Base-by-base conservation (phyloP, 2,797 vertebrate species). In the Allobates femoralis region DNA sequence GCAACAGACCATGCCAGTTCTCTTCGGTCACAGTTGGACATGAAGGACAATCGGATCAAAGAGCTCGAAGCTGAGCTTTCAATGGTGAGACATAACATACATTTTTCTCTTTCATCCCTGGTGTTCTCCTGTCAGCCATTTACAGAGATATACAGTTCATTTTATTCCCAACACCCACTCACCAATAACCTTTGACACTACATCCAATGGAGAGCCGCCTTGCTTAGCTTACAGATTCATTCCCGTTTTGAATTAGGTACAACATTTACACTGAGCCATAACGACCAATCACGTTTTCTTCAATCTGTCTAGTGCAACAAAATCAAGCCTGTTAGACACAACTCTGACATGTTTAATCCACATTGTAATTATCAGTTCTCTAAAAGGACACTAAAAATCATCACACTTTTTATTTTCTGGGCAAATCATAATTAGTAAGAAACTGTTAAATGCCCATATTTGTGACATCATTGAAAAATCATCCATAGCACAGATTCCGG, bases 41-140 rank as follows among this genome's bases (percentile, higher is more conserved):
- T 98, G 92, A 99, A 98, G 91, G 98, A 99, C 94, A 99, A 99
- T 95, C 92, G 98, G 84, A 97, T 98, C 94, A 99, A 99, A 94
- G 98, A 99, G 90, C 96, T 99, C 92, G 98, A 99, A 93, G 98
- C 98, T 0, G 98, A 99, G 92, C 94, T 99, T 89, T 96, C 97
- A 91, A 99, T 99, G 98, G 98, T 98, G 93, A 98, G 95, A 50
- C 14, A 34, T 58, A 32, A 46, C 26, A 56, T 73, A 16, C 21
- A 73, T 69, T 46, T 46, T 46, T 83, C 7, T 8, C 12, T 41
- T 79, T 41, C 11, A 14, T 34, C 53, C 18, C 75, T 16, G 28
- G 28, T 56, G 53, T 77, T 53, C 74, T 55, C 8, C 51, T 53
- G 18, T 30, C 28, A 76, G 18, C 74, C 50, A 32, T 56, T 78